Conservation (phyloP, 37 sponge, comb jelly and placozoan species). For the Chondrosia reniformis region DNA sequence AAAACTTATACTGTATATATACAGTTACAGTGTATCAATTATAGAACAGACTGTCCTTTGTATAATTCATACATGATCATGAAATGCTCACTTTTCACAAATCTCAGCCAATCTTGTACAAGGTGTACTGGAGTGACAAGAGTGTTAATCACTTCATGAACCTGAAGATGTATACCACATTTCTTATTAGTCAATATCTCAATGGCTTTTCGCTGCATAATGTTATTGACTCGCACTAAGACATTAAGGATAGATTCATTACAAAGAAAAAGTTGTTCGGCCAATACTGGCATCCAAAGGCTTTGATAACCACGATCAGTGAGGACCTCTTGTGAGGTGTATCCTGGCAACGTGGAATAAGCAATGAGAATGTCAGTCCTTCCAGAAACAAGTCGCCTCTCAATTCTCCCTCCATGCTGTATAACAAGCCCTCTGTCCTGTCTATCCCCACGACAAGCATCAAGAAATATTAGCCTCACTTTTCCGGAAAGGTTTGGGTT, state of each 20-base stretch:
- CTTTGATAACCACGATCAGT: neutral
- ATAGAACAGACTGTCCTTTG: too few species aligned
- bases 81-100: too few species aligned
- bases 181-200: too few species aligned
- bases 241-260: neutral
- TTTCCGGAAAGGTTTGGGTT: neutral
- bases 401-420: neutral
- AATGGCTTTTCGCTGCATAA: neutral
- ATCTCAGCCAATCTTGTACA: too few species aligned
- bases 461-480: neutral
- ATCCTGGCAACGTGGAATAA: neutral
- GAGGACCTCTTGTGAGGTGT: neutral
- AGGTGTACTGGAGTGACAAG: too few species aligned
- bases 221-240: neutral
- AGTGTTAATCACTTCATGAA: too few species aligned
- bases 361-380: neutral
- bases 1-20: too few species aligned
- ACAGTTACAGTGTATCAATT: too few species aligned
- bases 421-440: neutral
- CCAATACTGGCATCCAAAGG: neutral
- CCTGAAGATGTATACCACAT: too few species aligned
- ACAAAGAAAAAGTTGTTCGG: neutral
- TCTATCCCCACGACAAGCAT: neutral
- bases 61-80: too few species aligned
- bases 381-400: neutral